phyloP scores from a whole-genome alignment of 1,140 invertebrate species.

The Hylaeus anthracinus region DNA sequence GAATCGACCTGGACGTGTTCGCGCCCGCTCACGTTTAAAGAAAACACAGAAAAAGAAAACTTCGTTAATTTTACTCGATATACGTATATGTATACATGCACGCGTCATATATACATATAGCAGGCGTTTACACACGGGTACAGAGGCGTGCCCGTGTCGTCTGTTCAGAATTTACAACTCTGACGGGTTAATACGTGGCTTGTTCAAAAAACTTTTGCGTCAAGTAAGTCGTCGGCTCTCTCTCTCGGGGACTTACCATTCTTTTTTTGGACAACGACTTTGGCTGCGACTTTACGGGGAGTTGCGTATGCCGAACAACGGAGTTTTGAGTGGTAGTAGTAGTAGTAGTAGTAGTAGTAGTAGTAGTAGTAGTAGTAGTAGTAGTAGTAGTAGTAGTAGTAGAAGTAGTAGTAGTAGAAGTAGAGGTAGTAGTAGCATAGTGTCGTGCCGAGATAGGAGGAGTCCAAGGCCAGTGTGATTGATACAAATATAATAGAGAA shows the following conservation, averaged over 20 bases:
- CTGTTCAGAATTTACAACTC: background rate
- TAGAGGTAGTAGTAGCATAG: constrained; percentile 80
- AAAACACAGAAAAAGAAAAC: constrained; percentile 7
- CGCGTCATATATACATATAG: constrained; percentile 12
- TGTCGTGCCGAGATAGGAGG: constrained; percentile 81
- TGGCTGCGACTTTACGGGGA: constrained; percentile 81
- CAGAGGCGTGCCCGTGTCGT: background rate
- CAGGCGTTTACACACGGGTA: background rate
- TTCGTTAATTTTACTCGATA: constrained; percentile 36
- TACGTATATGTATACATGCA: constrained; percentile 2
- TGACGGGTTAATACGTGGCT: constrained; percentile 1
- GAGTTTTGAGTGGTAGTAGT: constrained; percentile 81
- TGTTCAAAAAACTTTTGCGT: constrained; percentile 56
- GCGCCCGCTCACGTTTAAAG: background rate
- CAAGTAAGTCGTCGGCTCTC: constrained; percentile 79
- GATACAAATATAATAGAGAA: constrained; percentile 82
- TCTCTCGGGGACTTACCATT: constrained; percentile 80
- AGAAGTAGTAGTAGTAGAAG: constrained; percentile 73
- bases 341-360: constrained; percentile 71
- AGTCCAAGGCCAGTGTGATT: constrained; percentile 82
- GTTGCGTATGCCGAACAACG: constrained; percentile 80
- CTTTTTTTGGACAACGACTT: constrained; percentile 83
- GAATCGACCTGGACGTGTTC: background rate
- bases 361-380: constrained; percentile 74
- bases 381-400: constrained; percentile 74